These are phyloP conservation scores for Glaucomys volans DNA, from an alignment of 2,113 vertebrate species.

Conservation along the genomic window DNA sequence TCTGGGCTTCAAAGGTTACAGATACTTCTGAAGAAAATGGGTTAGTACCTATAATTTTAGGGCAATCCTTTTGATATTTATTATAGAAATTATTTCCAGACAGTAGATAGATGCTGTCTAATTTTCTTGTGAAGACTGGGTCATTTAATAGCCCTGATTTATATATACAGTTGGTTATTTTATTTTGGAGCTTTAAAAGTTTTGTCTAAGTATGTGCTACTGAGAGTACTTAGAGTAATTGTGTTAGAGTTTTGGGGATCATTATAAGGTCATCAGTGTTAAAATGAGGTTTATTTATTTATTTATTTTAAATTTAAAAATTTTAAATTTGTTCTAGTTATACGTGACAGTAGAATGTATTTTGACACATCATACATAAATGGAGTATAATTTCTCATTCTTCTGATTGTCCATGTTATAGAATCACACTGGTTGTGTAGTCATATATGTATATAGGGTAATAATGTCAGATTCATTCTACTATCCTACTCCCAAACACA, in stretches of 20 bases:
- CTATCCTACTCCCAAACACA: too few relatives aligned
- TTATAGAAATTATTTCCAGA: conserved; percentile 19
- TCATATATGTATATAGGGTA: too few relatives aligned
- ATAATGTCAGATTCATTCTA: too few relatives aligned
- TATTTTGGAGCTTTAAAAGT: not conserved
- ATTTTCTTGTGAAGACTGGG: conserved; percentile 3
- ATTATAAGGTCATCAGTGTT: not conserved
- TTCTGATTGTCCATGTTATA: too few relatives aligned
- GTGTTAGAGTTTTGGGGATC: not conserved
- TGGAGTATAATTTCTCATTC: too few relatives aligned
- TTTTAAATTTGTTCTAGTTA: too few relatives aligned
- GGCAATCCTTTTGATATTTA: conserved; percentile 20
- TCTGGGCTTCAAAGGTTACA: not conserved
- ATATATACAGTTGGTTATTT: not conserved
- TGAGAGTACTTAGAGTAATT: not conserved
- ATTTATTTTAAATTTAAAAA: too few relatives aligned
- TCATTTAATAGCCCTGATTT: not conserved
- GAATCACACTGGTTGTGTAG: too few relatives aligned
- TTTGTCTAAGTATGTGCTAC: not conserved
- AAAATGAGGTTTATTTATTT: not conserved
- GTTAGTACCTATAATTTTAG: not conserved
- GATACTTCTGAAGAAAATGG: conserved; percentile 31
- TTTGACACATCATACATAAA: too few relatives aligned
- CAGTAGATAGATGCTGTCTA: not conserved
- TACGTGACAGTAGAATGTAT: too few relatives aligned